These are phyloP conservation scores for Toxostoma redivivum DNA, from an alignment of 2,113 vertebrate genomes.

Conservation along the genomic window DNA sequence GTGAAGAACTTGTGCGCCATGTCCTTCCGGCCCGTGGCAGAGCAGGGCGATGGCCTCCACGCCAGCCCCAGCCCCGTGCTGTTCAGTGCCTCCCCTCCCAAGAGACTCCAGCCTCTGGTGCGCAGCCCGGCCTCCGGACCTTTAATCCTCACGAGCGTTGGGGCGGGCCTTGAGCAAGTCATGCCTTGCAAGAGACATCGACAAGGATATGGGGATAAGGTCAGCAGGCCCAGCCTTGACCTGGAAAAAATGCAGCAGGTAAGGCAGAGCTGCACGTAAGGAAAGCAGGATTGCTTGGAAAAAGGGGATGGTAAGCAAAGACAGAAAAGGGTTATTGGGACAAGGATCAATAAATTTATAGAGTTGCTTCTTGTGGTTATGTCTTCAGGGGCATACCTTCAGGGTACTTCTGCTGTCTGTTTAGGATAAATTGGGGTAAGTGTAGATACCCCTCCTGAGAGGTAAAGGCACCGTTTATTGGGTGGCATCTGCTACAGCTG, in stretches of 20 bases:
- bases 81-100: slow-evolving; percentile 89
- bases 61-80: slow-evolving; percentile 81
- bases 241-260: slow-evolving; percentile 96
- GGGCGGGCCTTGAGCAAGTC: slow-evolving; percentile 81
- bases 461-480: neutral
- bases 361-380: neutral
- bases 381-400: neutral
- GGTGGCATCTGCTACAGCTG: neutral
- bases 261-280: neutral
- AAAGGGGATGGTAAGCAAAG: neutral
- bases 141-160: slow-evolving; percentile 71
- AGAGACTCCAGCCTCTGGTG: slow-evolving; percentile 79
- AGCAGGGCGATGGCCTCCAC: slow-evolving; percentile 43
- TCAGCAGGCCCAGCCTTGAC: slow-evolving; percentile 86
- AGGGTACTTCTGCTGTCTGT: neutral
- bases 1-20: slow-evolving; percentile 83
- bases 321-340: neutral
- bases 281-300: neutral
- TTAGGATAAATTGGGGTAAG: neutral
- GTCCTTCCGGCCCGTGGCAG: slow-evolving; percentile 51
- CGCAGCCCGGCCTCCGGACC: slow-evolving; percentile 75
- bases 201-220: slow-evolving; percentile 76
- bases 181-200: slow-evolving; percentile 85
- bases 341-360: neutral
- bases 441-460: neutral